Evolutionary conservation across 2,888 invertebrate species (phyloP), one percentile per base, ranked within the genome.

Genomic region (Alcis repandata): DNA sequence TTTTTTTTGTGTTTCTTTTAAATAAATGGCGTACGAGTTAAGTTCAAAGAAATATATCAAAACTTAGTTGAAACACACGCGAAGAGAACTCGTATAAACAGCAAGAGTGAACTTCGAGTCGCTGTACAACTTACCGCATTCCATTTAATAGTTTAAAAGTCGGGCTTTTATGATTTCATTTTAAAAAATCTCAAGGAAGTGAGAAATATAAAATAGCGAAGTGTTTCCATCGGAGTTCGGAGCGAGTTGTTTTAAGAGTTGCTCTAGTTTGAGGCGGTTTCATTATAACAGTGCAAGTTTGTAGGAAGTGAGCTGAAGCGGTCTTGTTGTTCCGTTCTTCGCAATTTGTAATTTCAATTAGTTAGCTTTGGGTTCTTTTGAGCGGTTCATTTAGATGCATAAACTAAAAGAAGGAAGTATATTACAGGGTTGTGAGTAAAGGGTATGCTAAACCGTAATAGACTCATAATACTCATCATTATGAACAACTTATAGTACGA

Each of bases 101-200:
- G 11, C 1, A 1, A 11, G 46, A n/a, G n/a, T 22, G 22, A 22
- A 27, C 1, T 38, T 3, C 38, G n/a, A 43, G 36, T 15, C 45
- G 40, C 40, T 40, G 54, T 10, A 15, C 45, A 33, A 54, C n/a
- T 78, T 64, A 63, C 63, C 68, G 71, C 74, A 72, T 75, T 77
- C 71, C 69, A 75, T 75, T 76, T 72, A 75, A 75, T 67, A 74
- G 70, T 73, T 66, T 58, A 56, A 76, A 72, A 79, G 63, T 75
- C 70, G 69, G 68, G 72, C 67, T 77, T 80, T 75, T 67, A 74
- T 72, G 70, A 76, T 76, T 77, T 74, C 68, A 76, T 73, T 77
- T 76, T 67, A 73, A 72, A 59, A 45, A 56, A 53, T 70, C 63
- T 53, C 57, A 59, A 56, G 69, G 69, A 78, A 76, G 63, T 69